phyloP scores from a whole-genome alignment of 2,888 invertebrate species.

The Lypha dubia region DNA sequence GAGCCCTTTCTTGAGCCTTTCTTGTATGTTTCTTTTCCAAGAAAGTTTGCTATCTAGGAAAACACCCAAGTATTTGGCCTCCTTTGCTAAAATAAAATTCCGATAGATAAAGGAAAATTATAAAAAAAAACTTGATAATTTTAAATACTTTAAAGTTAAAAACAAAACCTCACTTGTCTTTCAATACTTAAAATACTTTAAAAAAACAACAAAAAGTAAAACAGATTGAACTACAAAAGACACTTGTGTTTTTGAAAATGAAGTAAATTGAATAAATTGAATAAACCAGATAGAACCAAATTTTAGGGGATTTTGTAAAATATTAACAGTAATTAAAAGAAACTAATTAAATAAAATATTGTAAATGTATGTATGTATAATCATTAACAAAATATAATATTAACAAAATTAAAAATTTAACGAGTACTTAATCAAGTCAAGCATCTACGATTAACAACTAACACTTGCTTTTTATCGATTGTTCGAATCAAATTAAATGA shows the following conservation, averaged over 20 bases:
- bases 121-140: background rate
- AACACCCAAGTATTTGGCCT: too few species aligned
- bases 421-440: constrained; percentile 22
- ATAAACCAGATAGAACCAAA: constrained; percentile 47
- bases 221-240: constrained; percentile 17
- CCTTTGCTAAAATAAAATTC: too few species aligned
- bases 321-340: constrained; percentile 34
- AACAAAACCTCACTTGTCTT: background rate
- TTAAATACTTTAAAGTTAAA: background rate
- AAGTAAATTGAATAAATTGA: background rate
- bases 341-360: constrained; percentile 18
- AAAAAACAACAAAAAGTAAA: constrained; percentile 27
- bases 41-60: too few species aligned
- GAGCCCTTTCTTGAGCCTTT: too few species aligned
- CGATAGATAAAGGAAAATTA: background rate
- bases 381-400: constrained; percentile 19
- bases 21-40: too few species aligned
- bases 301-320: constrained; percentile 26
- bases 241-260: constrained; percentile 1
- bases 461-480: constrained; percentile 21
- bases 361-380: background rate
- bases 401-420: constrained; percentile 8
- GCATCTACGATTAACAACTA: background rate
- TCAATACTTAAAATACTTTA: background rate
- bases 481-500: background rate